Evolutionary conservation across 2,888 invertebrate species (phyloP).

Genomic region (Hydraecia micacea): DNA sequence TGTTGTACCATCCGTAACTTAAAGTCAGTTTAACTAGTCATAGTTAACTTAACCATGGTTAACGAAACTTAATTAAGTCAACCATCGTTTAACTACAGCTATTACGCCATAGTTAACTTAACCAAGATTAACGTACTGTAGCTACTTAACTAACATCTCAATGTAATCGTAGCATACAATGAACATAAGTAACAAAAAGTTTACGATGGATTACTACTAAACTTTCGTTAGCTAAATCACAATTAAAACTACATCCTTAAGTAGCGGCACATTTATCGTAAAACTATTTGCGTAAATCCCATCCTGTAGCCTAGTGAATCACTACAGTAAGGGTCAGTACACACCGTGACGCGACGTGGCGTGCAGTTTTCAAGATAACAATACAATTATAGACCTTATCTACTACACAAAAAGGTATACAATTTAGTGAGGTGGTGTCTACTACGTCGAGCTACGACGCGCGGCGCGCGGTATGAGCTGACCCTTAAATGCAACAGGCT

Average conservation of each 20-base stretch:
- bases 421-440: too few species aligned
- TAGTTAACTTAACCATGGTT: background rate
- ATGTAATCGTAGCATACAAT: background rate
- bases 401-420: too few species aligned
- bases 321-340: too few species aligned
- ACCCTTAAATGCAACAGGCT: too few species aligned
- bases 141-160: background rate
- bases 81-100: background rate
- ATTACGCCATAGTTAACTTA: background rate
- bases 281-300: background rate
- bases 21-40: background rate
- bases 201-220: background rate
- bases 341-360: too few species aligned
- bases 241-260: background rate
- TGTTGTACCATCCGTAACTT: background rate
- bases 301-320: background rate
- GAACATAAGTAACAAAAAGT: background rate
- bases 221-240: background rate
- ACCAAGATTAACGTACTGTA: background rate
- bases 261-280: conserved; percentile 5
- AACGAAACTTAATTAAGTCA: background rate
- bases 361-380: too few species aligned
- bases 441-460: too few species aligned
- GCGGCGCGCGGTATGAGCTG: too few species aligned
- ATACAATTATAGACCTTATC: too few species aligned